A percentile compares a stretch with the other conserved stretches of the same genome.
phyloP scores from a whole-genome alignment of 92 coral and sea anemone species.

The Palythoa caribaeorum region DNA sequence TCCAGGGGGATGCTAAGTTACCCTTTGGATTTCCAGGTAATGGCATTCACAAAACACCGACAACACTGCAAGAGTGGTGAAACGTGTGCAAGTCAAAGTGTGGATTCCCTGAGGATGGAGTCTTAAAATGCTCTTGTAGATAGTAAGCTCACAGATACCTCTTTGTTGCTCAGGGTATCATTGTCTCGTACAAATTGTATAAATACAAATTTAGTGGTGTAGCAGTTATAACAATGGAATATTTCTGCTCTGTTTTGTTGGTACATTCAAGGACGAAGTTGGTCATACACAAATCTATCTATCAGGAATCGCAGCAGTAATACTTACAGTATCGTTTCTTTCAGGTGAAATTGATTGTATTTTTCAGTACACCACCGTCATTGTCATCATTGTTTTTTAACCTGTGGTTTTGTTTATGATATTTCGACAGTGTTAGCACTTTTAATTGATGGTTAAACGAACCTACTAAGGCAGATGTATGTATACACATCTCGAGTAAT shows the following conservation, averaged over 20 bases:
- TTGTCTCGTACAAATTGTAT: slow-evolving; percentile 1
- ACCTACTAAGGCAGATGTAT: no score
- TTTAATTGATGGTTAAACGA: no score
- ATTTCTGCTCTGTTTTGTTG: not conserved
- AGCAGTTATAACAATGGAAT: not conserved
- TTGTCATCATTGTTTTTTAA: no score
- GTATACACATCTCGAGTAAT: no score
- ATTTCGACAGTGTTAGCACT: no score
- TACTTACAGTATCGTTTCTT: no score
- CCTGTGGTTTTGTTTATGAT: no score
- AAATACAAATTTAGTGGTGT: not conserved
- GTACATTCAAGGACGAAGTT: not conserved
- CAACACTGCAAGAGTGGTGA: slow-evolving; percentile 55
- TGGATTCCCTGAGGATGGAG: not conserved
- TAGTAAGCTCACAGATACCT: not conserved
- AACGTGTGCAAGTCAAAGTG: not conserved
- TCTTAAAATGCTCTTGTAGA: slow-evolving; percentile 6
- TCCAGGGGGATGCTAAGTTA: slow-evolving; percentile 70
- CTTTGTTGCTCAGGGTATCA: not conserved
- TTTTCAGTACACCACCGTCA: no score
- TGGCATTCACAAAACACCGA: slow-evolving; percentile 65
- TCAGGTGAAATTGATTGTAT: no score
- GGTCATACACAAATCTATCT: not conserved
- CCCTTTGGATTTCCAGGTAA: slow-evolving; percentile 75
- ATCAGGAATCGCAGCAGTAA: not conserved